Evolutionary conservation across 1,140 invertebrate species (phyloP).

Genomic region (Ceratosolen fusciceps): DNA sequence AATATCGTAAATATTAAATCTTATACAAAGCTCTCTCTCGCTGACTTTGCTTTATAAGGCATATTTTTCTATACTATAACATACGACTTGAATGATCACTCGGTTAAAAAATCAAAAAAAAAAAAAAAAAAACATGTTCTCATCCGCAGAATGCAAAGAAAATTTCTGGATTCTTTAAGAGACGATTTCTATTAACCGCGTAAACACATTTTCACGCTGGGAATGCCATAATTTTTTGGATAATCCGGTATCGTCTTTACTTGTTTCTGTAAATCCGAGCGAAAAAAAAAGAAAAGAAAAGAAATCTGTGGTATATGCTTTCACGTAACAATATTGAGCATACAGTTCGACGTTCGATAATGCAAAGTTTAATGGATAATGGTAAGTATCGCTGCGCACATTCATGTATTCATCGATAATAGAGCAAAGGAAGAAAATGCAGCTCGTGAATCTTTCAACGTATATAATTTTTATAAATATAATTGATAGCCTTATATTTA

Average conservation of each 20-base stretch:
- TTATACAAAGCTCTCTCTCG: too few relatives aligned
- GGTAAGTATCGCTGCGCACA: not conserved
- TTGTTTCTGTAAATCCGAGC: not conserved
- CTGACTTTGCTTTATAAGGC: not conserved
- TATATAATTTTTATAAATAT: not conserved
- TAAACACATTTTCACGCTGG: constrained; percentile 4
- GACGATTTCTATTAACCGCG: not conserved
- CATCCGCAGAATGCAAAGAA: not conserved
- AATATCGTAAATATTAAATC: too few relatives aligned
- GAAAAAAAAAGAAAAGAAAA: not conserved
- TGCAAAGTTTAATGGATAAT: not conserved
- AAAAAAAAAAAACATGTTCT: not conserved
- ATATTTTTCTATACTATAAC: not conserved
- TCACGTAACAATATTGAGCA: not conserved
- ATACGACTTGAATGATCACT: not conserved
- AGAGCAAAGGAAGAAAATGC: not conserved
- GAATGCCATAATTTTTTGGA: not conserved
- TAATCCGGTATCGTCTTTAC: not conserved
- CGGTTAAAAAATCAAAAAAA: too few relatives aligned
- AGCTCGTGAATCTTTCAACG: not conserved
- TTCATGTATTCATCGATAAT: not conserved
- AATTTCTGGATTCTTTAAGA: not conserved
- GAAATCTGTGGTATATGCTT: not conserved
- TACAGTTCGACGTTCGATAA: not conserved
- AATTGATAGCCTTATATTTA: constrained; percentile 1